Evolutionary conservation across 2,113 vertebrate genomes (phyloP).

Genomic region (Meles meles): DNA sequence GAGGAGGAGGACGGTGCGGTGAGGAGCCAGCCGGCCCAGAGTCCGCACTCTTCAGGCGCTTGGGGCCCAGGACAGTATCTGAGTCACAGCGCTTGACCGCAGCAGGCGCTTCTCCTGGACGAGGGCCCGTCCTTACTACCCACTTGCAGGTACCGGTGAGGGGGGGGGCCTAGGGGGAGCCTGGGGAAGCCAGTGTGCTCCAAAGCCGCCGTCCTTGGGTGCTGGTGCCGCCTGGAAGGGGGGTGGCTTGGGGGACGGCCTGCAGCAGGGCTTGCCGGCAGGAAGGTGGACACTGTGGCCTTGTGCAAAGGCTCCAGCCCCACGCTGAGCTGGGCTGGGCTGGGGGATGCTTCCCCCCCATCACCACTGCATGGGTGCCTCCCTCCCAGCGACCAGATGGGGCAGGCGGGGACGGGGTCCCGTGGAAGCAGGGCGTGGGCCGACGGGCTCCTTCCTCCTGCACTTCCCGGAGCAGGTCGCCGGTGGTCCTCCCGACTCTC

Average conservation of each 20-base stretch:
- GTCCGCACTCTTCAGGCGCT: not conserved
- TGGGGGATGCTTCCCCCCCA: not conserved
- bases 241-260: not conserved
- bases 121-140: not conserved
- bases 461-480: fast-evolving
- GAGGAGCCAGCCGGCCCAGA: not conserved
- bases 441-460: not conserved
- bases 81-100: not conserved
- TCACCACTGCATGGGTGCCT: not conserved
- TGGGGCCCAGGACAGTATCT: not conserved
- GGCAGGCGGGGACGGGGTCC: not conserved
- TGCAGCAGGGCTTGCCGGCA: not conserved
- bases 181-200: not conserved
- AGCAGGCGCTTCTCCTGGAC: not conserved
- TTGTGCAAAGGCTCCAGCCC: not conserved
- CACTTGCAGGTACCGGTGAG: not conserved
- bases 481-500: not conserved
- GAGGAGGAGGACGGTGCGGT: not conserved
- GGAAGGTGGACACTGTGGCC: not conserved
- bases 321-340: not conserved
- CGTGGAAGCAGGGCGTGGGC: not conserved
- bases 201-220: not conserved
- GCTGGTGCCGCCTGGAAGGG: not conserved
- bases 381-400: not conserved
- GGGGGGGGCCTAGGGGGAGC: too few species aligned